These are phyloP conservation scores for Intellagama lesueurii DNA, from an alignment of 2,797 vertebrate genomes.

Conservation along the genomic window DNA sequence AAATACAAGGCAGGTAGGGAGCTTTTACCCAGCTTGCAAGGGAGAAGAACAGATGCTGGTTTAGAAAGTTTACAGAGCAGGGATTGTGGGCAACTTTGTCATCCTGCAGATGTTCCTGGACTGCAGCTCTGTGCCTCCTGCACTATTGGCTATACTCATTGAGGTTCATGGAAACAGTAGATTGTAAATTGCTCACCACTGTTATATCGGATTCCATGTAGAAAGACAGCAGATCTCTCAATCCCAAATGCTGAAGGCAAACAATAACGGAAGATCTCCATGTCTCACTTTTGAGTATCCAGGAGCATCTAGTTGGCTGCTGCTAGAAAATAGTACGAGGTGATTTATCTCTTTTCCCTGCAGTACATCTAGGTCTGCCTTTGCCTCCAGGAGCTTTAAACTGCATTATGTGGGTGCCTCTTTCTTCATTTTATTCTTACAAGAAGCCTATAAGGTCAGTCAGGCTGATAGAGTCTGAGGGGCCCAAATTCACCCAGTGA, in stretches of 20 bases:
- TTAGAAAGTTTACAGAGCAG: neutral
- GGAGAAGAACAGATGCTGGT: neutral
- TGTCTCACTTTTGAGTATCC: neutral
- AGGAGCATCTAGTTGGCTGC: neutral
- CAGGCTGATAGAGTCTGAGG: too few relatives aligned
- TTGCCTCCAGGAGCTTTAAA: too few relatives aligned
- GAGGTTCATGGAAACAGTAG: neutral
- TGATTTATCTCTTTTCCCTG: too few relatives aligned
- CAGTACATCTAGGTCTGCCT: too few relatives aligned
- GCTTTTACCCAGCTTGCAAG: neutral
- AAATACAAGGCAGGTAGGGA: conserved; percentile 11
- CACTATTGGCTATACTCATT: neutral
- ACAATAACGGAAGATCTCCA: neutral
- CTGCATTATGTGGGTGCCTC: too few relatives aligned
- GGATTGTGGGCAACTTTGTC: neutral
- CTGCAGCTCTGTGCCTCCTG: neutral
- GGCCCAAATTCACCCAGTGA: too few relatives aligned
- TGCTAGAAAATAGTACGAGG: neutral
- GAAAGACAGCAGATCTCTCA: neutral
- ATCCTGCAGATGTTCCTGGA: neutral
- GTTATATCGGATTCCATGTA: neutral
- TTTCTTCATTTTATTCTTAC: too few relatives aligned
- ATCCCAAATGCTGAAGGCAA: neutral
- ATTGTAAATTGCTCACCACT: too few relatives aligned
- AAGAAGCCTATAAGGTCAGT: too few relatives aligned